Evolutionary conservation across 2,113 vertebrate species (phyloP).

Genomic region (Heterocephalus glaber): DNA sequence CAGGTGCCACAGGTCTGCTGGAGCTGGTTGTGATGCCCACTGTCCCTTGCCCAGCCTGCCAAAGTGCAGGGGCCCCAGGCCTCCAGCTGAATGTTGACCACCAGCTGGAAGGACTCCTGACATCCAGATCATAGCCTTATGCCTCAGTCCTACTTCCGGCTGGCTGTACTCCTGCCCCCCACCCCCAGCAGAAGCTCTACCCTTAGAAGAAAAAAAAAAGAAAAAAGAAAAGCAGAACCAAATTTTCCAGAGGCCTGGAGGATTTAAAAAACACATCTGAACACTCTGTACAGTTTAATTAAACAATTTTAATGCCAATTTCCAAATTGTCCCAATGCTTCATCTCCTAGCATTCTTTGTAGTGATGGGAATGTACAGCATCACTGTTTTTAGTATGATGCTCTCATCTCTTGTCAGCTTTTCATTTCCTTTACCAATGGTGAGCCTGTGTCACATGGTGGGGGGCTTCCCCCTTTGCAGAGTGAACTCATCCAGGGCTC

Average conservation of each 20-base stretch:
- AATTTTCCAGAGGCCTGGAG: constrained; percentile 61
- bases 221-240: constrained; percentile 53
- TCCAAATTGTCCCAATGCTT: constrained; percentile 64
- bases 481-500: constrained; percentile 59
- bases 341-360: constrained; percentile 58
- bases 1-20: neutral
- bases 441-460: constrained; percentile 74
- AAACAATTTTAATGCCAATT: constrained; percentile 76
- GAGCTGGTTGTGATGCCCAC: neutral
- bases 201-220: neutral
- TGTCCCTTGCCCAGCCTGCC: neutral
- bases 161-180: neutral
- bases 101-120: neutral
- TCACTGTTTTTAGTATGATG: constrained; percentile 66
- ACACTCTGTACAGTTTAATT: constrained; percentile 76
- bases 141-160: rapidly evolving
- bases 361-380: constrained; percentile 46
- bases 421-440: constrained; percentile 75
- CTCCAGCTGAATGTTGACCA: neutral
- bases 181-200: neutral
- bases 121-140: too few species aligned
- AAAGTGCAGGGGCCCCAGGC: neutral
- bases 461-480: constrained; percentile 54
- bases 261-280: constrained; percentile 37
- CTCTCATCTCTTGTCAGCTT: constrained; percentile 67